These are phyloP conservation scores for Prunella fulvescens DNA, from an alignment of 2,113 vertebrate species.

Conservation along the genomic window DNA sequence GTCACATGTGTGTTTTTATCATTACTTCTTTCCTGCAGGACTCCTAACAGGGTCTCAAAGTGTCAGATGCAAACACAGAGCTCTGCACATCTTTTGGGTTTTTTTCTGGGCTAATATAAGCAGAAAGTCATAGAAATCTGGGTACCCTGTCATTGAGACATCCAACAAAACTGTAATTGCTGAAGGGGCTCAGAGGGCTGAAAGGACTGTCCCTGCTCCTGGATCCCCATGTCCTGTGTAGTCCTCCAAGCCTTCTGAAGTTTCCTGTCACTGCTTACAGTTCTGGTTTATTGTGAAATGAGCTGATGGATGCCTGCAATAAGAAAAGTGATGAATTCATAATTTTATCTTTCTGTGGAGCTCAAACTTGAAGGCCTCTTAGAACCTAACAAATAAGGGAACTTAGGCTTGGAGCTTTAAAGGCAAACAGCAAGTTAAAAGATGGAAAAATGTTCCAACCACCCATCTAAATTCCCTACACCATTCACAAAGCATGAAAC, in stretches of 20 bases:
- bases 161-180: background rate
- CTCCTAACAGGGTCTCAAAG: background rate
- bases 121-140: background rate
- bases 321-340: background rate
- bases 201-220: background rate
- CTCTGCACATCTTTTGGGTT: fast-evolving
- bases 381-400: background rate
- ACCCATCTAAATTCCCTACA: slow-evolving; percentile 8
- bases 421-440: background rate
- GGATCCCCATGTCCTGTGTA: background rate
- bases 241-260: background rate
- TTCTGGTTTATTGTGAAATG: background rate
- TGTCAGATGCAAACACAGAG: background rate
- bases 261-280: background rate
- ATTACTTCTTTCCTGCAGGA: background rate
- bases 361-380: background rate
- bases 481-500: background rate
- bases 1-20: background rate
- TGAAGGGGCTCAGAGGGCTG: background rate
- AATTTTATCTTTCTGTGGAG: background rate
- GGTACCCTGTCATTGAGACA: background rate
- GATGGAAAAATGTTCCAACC: background rate
- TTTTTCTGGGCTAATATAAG: background rate
- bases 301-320: background rate
- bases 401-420: background rate